A percentile compares a stretch with the other conserved stretches of the same genome.
Evolutionary conservation across 1,140 invertebrate species (phyloP).

Genomic region (Aphelinus atriplicis): DNA sequence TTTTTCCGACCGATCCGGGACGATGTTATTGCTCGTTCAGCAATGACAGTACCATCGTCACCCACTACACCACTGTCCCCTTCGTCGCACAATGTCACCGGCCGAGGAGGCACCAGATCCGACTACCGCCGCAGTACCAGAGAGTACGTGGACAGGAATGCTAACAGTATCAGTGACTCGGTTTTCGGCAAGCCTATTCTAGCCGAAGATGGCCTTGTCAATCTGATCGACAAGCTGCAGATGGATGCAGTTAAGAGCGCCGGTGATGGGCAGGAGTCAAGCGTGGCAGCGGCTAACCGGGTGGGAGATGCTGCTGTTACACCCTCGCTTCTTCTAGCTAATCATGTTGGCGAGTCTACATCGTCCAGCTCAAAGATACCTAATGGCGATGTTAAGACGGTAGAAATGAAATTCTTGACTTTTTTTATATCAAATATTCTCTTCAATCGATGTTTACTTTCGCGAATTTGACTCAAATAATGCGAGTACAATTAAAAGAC

Average conservation of each 20-base stretch:
- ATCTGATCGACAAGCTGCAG: slow-evolving; percentile 58
- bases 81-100: slow-evolving; percentile 57
- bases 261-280: slow-evolving; percentile 47
- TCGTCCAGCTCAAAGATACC: slow-evolving; percentile 49
- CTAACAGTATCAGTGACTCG: slow-evolving; percentile 57
- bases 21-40: slow-evolving; percentile 48
- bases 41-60: slow-evolving; percentile 48
- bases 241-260: slow-evolving; percentile 53
- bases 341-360: slow-evolving; percentile 53
- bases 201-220: slow-evolving; percentile 51
- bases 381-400: slow-evolving; percentile 56
- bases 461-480: no score
- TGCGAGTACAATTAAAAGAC: no score
- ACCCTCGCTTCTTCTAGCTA: slow-evolving; percentile 53
- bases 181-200: slow-evolving; percentile 47
- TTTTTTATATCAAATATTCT: not conserved
- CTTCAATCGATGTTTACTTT: not conserved
- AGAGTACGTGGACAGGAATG: slow-evolving; percentile 67
- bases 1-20: slow-evolving; percentile 63
- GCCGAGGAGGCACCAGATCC: slow-evolving; percentile 54
- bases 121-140: slow-evolving; percentile 61
- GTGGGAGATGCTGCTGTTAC: slow-evolving; percentile 39
- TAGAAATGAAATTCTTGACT: slow-evolving; percentile 38
- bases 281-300: slow-evolving; percentile 29
- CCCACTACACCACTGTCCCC: slow-evolving; percentile 51